Conservation (phyloP, 2,113 vertebrate species). For the Nibea coibor region DNA sequence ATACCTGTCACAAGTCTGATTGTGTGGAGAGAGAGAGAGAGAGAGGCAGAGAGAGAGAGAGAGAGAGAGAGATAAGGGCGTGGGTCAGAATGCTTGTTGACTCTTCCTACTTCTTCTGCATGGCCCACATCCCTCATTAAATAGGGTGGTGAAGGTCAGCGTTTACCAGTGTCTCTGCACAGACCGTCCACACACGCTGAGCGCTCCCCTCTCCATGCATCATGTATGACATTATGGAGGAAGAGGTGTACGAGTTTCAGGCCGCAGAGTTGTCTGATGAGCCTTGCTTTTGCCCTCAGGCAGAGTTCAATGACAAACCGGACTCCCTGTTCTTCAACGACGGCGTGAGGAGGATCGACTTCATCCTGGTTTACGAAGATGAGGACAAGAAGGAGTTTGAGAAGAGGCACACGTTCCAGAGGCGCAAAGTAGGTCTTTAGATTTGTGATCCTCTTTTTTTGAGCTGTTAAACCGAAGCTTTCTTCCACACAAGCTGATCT, state of each 20-base stretch:
- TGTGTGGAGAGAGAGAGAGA: conserved; percentile 9
- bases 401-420: conserved; percentile 82
- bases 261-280: conserved; percentile 7
- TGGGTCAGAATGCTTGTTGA: conserved; percentile 52
- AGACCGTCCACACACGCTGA: not conserved
- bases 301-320: conserved; percentile 87
- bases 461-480: not conserved
- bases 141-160: conserved; percentile 9
- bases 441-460: not conserved
- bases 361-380: conserved; percentile 93
- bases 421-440: conserved; percentile 82
- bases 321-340: conserved; percentile 93
- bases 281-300: conserved; percentile 78
- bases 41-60: conserved; percentile 15
- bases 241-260: conserved; percentile 64
- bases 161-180: not conserved
- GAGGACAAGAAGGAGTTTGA: conserved; percentile 87
- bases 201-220: not conserved
- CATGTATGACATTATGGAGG: conserved; percentile 73
- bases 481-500: not conserved
- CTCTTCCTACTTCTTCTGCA: conserved; percentile 44
- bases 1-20: conserved; percentile 8
- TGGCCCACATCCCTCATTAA: conserved; percentile 1
- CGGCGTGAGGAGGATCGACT: conserved; percentile 90
- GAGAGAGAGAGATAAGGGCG: conserved; percentile 43